A percentile compares a stretch with the other conserved stretches of the same genome.
phyloP scores from a whole-genome alignment of 2,797 vertebrate species.

The Phataginus tricuspis region DNA sequence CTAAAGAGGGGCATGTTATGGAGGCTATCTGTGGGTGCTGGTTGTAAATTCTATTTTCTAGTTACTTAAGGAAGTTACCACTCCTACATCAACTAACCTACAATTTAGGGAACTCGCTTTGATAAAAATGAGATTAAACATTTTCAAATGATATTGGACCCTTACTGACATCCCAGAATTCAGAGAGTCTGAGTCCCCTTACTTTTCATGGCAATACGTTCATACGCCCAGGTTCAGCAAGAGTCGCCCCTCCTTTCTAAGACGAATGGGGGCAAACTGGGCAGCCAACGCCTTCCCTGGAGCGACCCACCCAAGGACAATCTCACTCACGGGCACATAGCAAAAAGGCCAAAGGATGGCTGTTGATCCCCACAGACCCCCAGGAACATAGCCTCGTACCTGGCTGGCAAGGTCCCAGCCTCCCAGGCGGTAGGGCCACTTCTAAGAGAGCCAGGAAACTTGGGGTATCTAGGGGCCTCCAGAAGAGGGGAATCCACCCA shows the following conservation, averaged over 20 bases:
- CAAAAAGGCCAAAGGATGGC: not conserved
- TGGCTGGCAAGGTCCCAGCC: not conserved
- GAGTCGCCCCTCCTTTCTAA: not conserved
- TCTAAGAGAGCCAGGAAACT: not conserved
- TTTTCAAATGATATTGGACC: not conserved
- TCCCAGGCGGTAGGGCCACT: not conserved
- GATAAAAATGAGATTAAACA: not conserved
- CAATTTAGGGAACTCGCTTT: not conserved
- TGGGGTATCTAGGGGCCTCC: not conserved
- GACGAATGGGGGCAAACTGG: fast-evolving
- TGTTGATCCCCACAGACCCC: not conserved
- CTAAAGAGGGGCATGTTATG: not conserved
- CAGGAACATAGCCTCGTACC: not conserved
- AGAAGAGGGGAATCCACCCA: not conserved
- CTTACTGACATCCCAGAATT: not conserved
- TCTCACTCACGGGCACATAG: not conserved
- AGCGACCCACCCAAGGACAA: not conserved
- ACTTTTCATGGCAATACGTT: not conserved
- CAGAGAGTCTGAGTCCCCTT: not conserved
- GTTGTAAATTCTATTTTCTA: not conserved
- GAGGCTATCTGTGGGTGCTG: not conserved
- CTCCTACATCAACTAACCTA: not conserved
- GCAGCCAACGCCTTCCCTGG: not conserved
- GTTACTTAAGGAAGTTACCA: not conserved
- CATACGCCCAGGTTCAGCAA: not conserved